phyloP scores from a whole-genome alignment of 2,888 invertebrate species.

The Apamea monoglypha region DNA sequence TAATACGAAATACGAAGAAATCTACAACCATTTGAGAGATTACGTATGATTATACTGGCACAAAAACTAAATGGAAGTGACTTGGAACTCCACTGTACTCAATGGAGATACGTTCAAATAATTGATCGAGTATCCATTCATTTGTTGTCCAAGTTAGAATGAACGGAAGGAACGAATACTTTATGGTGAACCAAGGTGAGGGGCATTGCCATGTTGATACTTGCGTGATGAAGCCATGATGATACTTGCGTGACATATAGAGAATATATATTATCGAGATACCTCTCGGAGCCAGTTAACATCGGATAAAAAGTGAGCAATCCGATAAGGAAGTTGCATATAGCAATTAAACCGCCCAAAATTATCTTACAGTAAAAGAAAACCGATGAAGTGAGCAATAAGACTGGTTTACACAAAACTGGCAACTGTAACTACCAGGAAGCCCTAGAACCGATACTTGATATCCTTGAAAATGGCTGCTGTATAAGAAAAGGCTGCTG shows the following conservation, averaged over 20 bases:
- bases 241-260: conserved; percentile 5
- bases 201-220: conserved; percentile 4
- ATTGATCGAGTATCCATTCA: conserved; percentile 40
- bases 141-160: conserved; percentile 30
- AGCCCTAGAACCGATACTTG: conserved; percentile 49
- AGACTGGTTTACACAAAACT: conserved; percentile 39
- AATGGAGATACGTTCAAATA: conserved; percentile 15
- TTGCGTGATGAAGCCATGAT: conserved; percentile 1
- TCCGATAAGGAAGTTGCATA: conserved; percentile 32
- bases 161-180: conserved; percentile 32
- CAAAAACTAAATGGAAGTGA: conserved; percentile 36
- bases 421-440: conserved; percentile 51
- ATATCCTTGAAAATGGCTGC: conserved; percentile 56
- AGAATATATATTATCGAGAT: background rate
- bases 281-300: background rate
- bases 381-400: conserved; percentile 32
- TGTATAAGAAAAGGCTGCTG: conserved; percentile 15
- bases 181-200: conserved; percentile 36
- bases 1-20: conserved; percentile 25
- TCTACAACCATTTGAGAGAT: conserved; percentile 19
- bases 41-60: conserved; percentile 8
- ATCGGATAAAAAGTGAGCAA: conserved; percentile 1
- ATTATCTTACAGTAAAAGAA: conserved; percentile 21
- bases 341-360: conserved; percentile 21
- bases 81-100: conserved; percentile 7